Percentiles rank a stretch among this genome's conserved stretches.
phyloP scores from a whole-genome alignment of 2,797 vertebrate genomes.

The Poecilia gillii region DNA sequence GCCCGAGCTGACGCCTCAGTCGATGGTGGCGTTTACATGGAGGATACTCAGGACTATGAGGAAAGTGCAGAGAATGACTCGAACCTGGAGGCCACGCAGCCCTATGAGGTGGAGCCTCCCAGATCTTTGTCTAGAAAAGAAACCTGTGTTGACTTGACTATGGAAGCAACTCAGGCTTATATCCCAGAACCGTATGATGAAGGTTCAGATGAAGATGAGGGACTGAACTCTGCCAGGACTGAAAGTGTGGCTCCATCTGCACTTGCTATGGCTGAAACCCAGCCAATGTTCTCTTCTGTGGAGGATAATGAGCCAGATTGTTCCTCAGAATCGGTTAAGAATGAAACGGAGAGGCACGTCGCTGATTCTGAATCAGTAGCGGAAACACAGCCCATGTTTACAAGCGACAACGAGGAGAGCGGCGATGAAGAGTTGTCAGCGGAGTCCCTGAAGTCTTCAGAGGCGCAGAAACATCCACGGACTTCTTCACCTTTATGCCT shows the following conservation, averaged over 20 bases:
- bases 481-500: background rate
- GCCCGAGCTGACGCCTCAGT: slow-evolving; percentile 60
- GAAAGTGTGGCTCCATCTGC: slow-evolving; percentile 49
- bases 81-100: slow-evolving; percentile 62
- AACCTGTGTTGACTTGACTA: slow-evolving; percentile 47
- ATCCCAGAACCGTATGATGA: slow-evolving; percentile 26
- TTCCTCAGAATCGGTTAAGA: slow-evolving; percentile 14
- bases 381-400: slow-evolving; percentile 56
- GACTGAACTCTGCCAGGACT: slow-evolving; percentile 20
- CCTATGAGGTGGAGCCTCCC: slow-evolving; percentile 30
- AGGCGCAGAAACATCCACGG: slow-evolving; percentile 28
- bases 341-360: slow-evolving; percentile 14
- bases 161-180: slow-evolving; percentile 76
- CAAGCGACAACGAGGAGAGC: slow-evolving; percentile 47
- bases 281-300: slow-evolving; percentile 46
- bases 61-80: slow-evolving; percentile 36
- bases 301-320: slow-evolving; percentile 12
- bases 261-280: slow-evolving; percentile 61
- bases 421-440: slow-evolving; percentile 21
- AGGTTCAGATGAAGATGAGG: slow-evolving; percentile 39
- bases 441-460: background rate
- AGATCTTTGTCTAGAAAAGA: slow-evolving; percentile 23
- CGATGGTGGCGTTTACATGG: slow-evolving; percentile 31
- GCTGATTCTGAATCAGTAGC: slow-evolving; percentile 14
- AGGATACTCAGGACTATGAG: slow-evolving; percentile 58